phyloP scores from a whole-genome alignment of 2,113 vertebrate genomes.

The Baryphthengus martii region DNA sequence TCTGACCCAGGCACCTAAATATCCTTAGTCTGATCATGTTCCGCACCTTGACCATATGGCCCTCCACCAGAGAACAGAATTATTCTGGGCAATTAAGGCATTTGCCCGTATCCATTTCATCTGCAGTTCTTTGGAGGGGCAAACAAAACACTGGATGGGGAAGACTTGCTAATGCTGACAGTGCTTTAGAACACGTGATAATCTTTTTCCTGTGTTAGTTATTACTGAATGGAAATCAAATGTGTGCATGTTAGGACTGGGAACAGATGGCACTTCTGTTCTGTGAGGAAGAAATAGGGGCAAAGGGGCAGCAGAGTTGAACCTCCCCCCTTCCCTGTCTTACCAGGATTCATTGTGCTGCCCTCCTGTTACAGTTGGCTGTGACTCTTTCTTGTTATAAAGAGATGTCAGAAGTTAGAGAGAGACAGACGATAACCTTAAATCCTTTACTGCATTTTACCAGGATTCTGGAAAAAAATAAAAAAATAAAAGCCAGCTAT shows the following conservation, averaged over 20 bases:
- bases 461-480: slow-evolving; percentile 41
- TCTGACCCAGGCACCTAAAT: neutral
- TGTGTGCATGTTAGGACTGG: slow-evolving; percentile 32
- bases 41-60: slow-evolving; percentile 19
- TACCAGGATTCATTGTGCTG: slow-evolving; percentile 56
- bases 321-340: slow-evolving; percentile 50
- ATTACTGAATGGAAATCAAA: slow-evolving; percentile 68
- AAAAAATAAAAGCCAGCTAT: slow-evolving; percentile 42
- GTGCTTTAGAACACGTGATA: slow-evolving; percentile 56
- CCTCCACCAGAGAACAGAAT: neutral
- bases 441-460: slow-evolving; percentile 62
- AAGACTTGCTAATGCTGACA: slow-evolving; percentile 8
- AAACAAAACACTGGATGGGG: slow-evolving; percentile 17
- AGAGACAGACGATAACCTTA: slow-evolving; percentile 57
- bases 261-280: slow-evolving; percentile 76
- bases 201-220: slow-evolving; percentile 65
- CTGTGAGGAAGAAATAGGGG: slow-evolving; percentile 56
- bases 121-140: slow-evolving; percentile 7
- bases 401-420: slow-evolving; percentile 64
- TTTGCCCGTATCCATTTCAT: neutral
- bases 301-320: slow-evolving; percentile 55
- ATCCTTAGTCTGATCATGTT: neutral
- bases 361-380: slow-evolving; percentile 66
- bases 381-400: slow-evolving; percentile 70
- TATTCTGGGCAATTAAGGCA: slow-evolving; percentile 4